phyloP scores from a whole-genome alignment of 1,140 invertebrate genomes.

The Cyclargus thomasi region DNA sequence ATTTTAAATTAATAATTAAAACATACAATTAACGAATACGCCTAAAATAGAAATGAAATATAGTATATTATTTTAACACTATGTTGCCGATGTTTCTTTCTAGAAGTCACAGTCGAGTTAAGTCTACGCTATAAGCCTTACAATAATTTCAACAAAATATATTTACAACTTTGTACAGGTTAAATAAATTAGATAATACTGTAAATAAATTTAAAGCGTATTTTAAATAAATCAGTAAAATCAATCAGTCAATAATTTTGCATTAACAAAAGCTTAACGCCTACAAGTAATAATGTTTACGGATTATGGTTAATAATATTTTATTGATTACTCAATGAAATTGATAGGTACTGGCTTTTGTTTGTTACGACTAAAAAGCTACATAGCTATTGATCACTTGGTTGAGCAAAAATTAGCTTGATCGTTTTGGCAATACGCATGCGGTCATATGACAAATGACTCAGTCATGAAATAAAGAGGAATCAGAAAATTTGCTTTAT shows the following conservation, averaged over 20 bases:
- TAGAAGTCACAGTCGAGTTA: slow-evolving; percentile 4
- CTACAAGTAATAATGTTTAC: slow-evolving; percentile 1
- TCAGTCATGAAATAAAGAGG: too few relatives aligned
- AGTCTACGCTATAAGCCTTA: slow-evolving; percentile 16
- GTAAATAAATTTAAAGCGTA: slow-evolving; percentile 69
- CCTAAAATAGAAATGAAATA: neutral
- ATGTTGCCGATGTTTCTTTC: slow-evolving; percentile 2
- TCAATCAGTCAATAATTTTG: slow-evolving; percentile 35
- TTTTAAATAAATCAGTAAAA: slow-evolving; percentile 37
- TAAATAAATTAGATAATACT: slow-evolving; percentile 71
- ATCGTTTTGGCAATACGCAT: too few relatives aligned
- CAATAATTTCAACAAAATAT: slow-evolving; percentile 44
- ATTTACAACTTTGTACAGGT: slow-evolving; percentile 64
- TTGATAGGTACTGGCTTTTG: too few relatives aligned
- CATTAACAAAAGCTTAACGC: neutral
- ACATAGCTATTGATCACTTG: too few relatives aligned
- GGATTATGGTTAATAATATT: neutral
- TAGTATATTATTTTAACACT: neutral
- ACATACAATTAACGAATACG: neutral
- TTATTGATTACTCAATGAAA: too few relatives aligned
- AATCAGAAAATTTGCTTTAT: too few relatives aligned
- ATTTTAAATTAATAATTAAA: neutral
- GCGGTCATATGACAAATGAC: too few relatives aligned
- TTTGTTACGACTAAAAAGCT: too few relatives aligned
- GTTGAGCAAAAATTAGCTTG: too few relatives aligned